Conservation (phyloP, 2,797 vertebrate species). For the Prunella strophiata region DNA sequence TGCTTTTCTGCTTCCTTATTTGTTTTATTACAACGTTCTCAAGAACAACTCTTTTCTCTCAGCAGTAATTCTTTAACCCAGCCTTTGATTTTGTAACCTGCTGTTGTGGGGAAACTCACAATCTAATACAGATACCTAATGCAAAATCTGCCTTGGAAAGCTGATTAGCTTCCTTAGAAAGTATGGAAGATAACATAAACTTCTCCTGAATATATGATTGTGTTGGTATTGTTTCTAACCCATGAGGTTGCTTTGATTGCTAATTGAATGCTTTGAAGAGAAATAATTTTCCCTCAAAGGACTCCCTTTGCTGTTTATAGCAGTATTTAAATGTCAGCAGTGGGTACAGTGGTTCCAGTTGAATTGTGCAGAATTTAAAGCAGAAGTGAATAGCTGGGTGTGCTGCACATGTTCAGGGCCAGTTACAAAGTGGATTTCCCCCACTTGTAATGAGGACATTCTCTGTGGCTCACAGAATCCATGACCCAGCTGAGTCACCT, state of each 20-base stretch:
- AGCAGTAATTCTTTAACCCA: background rate
- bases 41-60: background rate
- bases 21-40: background rate
- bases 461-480: background rate
- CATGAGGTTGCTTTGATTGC: background rate
- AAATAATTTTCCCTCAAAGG: background rate
- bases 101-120: background rate
- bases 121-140: background rate
- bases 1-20: background rate
- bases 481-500: rapidly evolving
- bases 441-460: background rate
- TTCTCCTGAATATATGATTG: background rate
- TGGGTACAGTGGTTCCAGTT: background rate
- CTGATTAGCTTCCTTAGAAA: background rate
- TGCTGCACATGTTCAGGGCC: background rate
- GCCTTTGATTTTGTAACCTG: background rate
- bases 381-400: rapidly evolving
- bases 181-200: background rate
- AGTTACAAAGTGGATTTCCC: background rate
- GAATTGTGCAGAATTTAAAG: background rate
- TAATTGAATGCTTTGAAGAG: background rate
- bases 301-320: background rate
- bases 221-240: background rate
- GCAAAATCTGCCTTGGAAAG: background rate
- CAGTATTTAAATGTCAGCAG: background rate